A percentile compares a stretch with the other conserved stretches of the same genome.
Evolutionary conservation across 2,113 vertebrate genomes (phyloP).

Genomic region (Cyphomyrus plagiostoma): DNA sequence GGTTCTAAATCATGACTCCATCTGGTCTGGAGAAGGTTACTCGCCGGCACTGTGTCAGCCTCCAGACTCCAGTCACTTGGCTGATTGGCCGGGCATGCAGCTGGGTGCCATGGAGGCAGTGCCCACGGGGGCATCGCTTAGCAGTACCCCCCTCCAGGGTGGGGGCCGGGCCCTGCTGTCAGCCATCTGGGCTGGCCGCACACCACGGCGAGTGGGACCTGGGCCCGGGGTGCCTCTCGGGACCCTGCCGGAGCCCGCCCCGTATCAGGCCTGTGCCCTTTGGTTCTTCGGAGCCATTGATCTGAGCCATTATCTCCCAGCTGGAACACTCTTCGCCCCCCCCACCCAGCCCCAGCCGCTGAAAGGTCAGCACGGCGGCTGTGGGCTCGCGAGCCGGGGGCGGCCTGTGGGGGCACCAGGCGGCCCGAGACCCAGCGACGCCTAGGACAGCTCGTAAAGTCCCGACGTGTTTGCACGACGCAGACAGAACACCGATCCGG

Average conservation of each 20-base stretch:
- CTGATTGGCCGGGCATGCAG: conserved; percentile 31
- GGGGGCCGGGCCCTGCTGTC: conserved; percentile 27
- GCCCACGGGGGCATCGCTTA: conserved; percentile 37
- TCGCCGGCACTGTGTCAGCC: conserved; percentile 35
- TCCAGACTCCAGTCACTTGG: conserved; percentile 8
- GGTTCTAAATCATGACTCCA: conserved; percentile 41
- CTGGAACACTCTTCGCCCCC: neutral
- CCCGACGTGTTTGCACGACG: neutral
- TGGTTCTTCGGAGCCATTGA: neutral
- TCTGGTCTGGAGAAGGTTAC: conserved; percentile 48
- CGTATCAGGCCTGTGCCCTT: neutral
- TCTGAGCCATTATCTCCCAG: conserved; percentile 2
- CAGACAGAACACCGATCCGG: neutral
- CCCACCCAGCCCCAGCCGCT: too few relatives aligned
- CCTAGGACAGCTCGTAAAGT: neutral
- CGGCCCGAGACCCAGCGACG: neutral
- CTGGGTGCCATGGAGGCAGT: conserved; percentile 11
- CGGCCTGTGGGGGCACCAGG: neutral
- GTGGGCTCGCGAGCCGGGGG: neutral
- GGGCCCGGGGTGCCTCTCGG: neutral
- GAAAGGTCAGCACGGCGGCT: neutral
- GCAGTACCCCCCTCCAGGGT: conserved; percentile 17
- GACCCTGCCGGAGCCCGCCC: neutral
- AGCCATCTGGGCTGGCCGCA: conserved; percentile 33
- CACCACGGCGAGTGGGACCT: conserved; percentile 16